Evolutionary conservation across 2,888 invertebrate species (phyloP), one percentile per base, ranked within the genome.

Genomic region (Trissolcus japonicus): DNA sequence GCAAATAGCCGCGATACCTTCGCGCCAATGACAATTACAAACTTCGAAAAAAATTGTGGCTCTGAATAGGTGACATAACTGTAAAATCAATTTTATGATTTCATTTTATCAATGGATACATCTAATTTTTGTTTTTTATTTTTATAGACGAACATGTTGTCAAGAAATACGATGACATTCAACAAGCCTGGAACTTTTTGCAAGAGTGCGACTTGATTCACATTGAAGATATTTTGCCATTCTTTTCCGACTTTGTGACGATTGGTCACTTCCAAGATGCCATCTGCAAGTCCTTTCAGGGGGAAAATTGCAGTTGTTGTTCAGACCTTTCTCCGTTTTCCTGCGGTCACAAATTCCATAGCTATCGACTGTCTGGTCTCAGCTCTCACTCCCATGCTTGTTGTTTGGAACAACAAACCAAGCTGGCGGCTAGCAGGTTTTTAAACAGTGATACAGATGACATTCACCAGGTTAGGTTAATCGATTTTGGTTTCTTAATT

Each of bases 251-350:
- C 88, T 99, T 99, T 86, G 96, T 97, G 78, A 98, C 98, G 75
- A 99, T 99, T 83, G 98, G 99, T 90, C 96, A 98, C 89, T 98
- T 99, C 86, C 95, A 98, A 87, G 96, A 96, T 82, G 96, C 96
- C 0, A 96, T 97, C 83, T 96, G 96, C 85, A 93, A 94, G 83
- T 95, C 96, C 0, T 88, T 97, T 13, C 94, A 95, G 91, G 95
- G 95, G 86, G 98, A 99, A 87, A 98, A 98, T 89, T 94, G 67
- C 94, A 94, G 69, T 91, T 99, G 65, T 90, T 98, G 83, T 91
- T 95, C 63, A 92, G 96, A 43, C 95, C 97, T 0, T 98, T 99
- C 91, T 98, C 98, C 88, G 91, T 99, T 99, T 90, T 96, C 98
- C 0, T 99, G 99, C 90, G 94, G 94, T 2, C 99, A 99, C 89